Base-by-base conservation (phyloP, 2,113 vertebrate species). In the Pteronura brasiliensis region DNA sequence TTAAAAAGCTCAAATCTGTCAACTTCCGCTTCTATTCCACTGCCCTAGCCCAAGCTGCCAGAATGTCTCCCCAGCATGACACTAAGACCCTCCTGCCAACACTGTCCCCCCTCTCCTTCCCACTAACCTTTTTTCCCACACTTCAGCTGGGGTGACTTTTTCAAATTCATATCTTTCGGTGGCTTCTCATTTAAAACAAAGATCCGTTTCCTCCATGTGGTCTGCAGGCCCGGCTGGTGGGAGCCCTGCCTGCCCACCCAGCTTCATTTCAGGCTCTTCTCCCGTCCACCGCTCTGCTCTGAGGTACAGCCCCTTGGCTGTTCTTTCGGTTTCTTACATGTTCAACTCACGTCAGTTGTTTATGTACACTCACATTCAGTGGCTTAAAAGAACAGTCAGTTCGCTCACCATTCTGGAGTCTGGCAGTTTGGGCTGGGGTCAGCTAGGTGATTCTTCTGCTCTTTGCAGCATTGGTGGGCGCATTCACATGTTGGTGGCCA, bases 401-500 rank as follows among this genome's bases (percentile, higher is more conserved):
- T 59, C 9, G 4, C 39, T 65, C 20, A 39, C 4, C 6, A 65
- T 72, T 55, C 61, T 69, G 18, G 72, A 77, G 49, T 69, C 42
- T 85, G 81, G 39, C 39, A 3, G 8, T 57, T 25, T 13, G 49
- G 71, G 72, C 39, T 71, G 72, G 25, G 25, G 10, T 86, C 67
- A 65, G 14, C n/a, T 10, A 7, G 69, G 44, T 29, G 67, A 5
- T 42, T 55, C 79, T 29, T 39, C 21, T 95, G 55, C 34, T 49
- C 83, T 29, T 4, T 1, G 4, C 7, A 29, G 47, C 59, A 10
- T 4, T 57, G 31, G 11, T 36, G 59, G 49, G 18, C 20, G 42
- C 20, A 11, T 7, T 42, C n/a, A 42, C 0, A 4, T 55, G 27
- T 3, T 0, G 72, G 20, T 34, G 29, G 55, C 9, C 34, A 31